A percentile compares a stretch with the other conserved stretches of the same genome.
Conservation (phyloP, 2,888 invertebrate species). For the Acleris laterana region DNA sequence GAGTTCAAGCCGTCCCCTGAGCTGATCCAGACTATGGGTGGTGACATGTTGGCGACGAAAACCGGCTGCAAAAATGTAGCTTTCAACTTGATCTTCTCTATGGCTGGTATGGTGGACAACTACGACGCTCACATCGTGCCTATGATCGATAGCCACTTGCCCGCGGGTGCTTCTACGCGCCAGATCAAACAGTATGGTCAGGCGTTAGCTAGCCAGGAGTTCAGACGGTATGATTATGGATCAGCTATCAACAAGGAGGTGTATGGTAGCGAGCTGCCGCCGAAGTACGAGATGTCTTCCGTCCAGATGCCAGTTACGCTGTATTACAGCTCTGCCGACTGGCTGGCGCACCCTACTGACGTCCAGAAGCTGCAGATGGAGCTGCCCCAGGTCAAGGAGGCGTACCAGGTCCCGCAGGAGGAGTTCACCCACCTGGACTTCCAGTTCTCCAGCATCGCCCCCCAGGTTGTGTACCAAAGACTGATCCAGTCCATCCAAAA, state of each 20-base stretch:
- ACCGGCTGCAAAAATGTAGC: constrained; percentile 81
- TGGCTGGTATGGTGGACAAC: constrained; percentile 84
- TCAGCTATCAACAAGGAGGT: constrained; percentile 61
- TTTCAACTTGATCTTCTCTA: constrained; percentile 85
- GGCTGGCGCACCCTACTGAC: constrained; percentile 86
- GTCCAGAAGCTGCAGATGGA: constrained; percentile 80
- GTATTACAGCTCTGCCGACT: constrained; percentile 84
- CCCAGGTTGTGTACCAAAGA: constrained; percentile 64
- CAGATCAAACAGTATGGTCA: constrained; percentile 85
- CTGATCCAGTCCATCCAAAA: constrained; percentile 66
- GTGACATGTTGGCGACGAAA: constrained; percentile 63
- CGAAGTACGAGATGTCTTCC: constrained; percentile 66
- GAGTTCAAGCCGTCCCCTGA: constrained; percentile 64
- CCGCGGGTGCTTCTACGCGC: constrained; percentile 83
- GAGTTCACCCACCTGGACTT: constrained; percentile 77
- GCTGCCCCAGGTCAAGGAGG: constrained; percentile 83
- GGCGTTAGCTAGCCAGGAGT: constrained; percentile 62
- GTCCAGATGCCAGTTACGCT: constrained; percentile 72
- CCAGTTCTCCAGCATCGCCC: constrained; percentile 69
- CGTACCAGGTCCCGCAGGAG: constrained; percentile 81
- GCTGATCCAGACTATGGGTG: constrained; percentile 61
- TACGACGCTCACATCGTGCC: constrained; percentile 82
- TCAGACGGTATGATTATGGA: constrained; percentile 72
- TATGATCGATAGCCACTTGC: constrained; percentile 80
- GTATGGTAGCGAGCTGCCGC: constrained; percentile 66